A percentile compares a stretch with the other conserved stretches of the same genome.
Conservation (phyloP, 2,888 invertebrate genomes). For the Synanthedon vespiformis region DNA sequence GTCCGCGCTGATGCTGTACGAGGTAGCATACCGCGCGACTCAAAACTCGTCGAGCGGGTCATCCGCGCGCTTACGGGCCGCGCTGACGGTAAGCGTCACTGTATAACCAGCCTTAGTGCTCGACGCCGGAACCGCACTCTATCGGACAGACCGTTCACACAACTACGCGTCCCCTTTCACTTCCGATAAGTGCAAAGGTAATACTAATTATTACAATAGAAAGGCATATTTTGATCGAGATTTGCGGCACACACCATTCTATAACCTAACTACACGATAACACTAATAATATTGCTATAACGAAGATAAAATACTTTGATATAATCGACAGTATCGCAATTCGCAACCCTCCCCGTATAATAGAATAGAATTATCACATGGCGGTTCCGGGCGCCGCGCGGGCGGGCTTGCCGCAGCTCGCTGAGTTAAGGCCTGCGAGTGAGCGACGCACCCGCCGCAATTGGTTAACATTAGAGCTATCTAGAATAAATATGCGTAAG, state of each 20-base stretch:
- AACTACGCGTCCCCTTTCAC: not conserved
- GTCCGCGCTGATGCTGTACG: too few species aligned
- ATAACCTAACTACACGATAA: constrained; percentile 28
- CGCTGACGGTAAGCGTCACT: too few species aligned
- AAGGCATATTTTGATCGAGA: constrained; percentile 13
- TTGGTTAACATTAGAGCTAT: constrained; percentile 67
- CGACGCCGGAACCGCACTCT: constrained; percentile 17
- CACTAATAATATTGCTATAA: constrained; percentile 33
- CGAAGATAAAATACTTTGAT: constrained; percentile 26
- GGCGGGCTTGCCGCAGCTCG: constrained; percentile 33
- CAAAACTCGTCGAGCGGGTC: too few species aligned
- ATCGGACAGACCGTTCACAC: not conserved
- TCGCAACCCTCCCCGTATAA: constrained; percentile 19
- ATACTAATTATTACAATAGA: constrained; percentile 9
- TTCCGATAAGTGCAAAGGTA: constrained; percentile 8
- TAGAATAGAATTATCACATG: constrained; percentile 19
- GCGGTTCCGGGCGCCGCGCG: constrained; percentile 31
- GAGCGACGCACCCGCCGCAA: constrained; percentile 45
- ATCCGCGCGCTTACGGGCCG: too few species aligned
- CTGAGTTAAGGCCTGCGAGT: constrained; percentile 40
- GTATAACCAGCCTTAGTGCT: too few species aligned
- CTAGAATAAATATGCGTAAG: constrained; percentile 57
- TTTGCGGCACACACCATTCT: constrained; percentile 23
- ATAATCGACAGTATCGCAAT: constrained; percentile 20
- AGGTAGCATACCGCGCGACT: too few species aligned